Evolutionary conservation across 2,797 vertebrate genomes (phyloP), one percentile per base, ranked within the genome.

Genomic region (Adrianichthys oophorus): DNA sequence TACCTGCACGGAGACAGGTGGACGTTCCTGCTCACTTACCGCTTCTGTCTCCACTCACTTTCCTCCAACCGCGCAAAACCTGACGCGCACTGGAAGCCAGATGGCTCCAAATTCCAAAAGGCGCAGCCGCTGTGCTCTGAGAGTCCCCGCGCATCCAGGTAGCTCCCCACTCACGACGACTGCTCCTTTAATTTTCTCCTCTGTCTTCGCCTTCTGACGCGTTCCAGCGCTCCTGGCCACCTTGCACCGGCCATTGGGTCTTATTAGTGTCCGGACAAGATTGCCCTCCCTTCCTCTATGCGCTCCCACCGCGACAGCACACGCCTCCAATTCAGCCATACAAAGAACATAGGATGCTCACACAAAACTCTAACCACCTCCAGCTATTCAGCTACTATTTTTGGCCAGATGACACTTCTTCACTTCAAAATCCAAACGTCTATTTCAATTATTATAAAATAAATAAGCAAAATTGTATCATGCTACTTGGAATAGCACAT

Each of bases 241-340:
- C 80, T 88, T 85, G 77, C 85, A 72, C 84, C 84, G 83, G 89
- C 89, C 91, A 91, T 92, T 83, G 86, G 90, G 87, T 91, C 88
- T 92, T 92, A 89, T 90, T 90, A 87, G 86, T 78, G 88, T 83
- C 87, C 76, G 87, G 79, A 89, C 83, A 62, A 79, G 82, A 82
- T 86, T 82, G 87, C 91, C 90, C 90, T 90, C 91, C 91, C 90
- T 92, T 90, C 91, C 91, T 92, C 80, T 91, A 87, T 83, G 85
- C 90, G 80, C 85, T 86, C 86, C 69, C 85, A 68, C 72, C 56
- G 80, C 80, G 50, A 76, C 85, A 87, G 91, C 90, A 85, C 90
- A 91, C 92, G 91, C 92, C 91, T 91, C 87, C 88, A 85, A 81
- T 84, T 79, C 85, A 86, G 69, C 66, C 60, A 80, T 66, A 86